Evolutionary conservation across 2,888 invertebrate genomes (phyloP).

Genomic region (Theretra japonica): DNA sequence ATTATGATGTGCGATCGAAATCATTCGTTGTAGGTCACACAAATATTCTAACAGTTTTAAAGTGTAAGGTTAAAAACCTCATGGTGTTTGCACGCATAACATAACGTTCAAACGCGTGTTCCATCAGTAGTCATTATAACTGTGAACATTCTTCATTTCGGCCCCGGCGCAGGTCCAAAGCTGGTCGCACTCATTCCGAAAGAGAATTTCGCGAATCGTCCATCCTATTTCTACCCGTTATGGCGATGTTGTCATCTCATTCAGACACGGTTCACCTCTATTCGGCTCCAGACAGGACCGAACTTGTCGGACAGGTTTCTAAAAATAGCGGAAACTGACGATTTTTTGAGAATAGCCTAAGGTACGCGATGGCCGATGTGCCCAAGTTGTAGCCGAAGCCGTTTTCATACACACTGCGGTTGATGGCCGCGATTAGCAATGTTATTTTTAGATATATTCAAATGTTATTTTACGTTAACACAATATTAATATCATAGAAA

Average conservation of each 20-base stretch:
- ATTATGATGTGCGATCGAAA: not conserved
- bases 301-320: conserved; percentile 79
- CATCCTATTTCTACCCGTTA: conserved; percentile 73
- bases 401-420: not conserved
- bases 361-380: conserved; percentile 39
- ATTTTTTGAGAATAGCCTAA: conserved; percentile 70
- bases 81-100: not conserved
- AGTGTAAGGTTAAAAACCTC: not conserved
- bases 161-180: conserved; percentile 34
- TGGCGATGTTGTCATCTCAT: conserved; percentile 67
- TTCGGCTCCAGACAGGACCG: conserved; percentile 75
- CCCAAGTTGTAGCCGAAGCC: conserved; percentile 12
- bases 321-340: conserved; percentile 75
- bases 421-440: not conserved
- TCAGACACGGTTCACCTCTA: conserved; percentile 80
- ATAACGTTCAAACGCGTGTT: conserved; percentile 18
- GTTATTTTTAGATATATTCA: no score
- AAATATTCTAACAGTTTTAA: not conserved
- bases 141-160: conserved; percentile 45
- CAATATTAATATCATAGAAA: no score
- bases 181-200: conserved; percentile 33
- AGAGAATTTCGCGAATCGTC: conserved; percentile 75
- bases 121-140: conserved; percentile 47
- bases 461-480: no score
- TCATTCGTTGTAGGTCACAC: not conserved